These are phyloP conservation scores for Epinephelus lanceolatus DNA, from an alignment of 2,113 vertebrate genomes.

Conservation along the genomic window DNA sequence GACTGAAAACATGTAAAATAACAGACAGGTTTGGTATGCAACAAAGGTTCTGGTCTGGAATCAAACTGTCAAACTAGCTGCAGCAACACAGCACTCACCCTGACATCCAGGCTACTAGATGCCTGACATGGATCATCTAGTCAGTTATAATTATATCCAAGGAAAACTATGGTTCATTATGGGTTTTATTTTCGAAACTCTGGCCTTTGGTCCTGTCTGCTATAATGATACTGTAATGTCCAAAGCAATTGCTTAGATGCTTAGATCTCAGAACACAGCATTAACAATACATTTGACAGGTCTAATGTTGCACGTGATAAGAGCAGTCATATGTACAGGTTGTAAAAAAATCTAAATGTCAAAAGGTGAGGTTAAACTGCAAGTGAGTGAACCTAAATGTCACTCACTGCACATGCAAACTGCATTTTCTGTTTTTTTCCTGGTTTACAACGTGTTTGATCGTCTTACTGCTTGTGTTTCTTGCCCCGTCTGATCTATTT, in stretches of 20 bases:
- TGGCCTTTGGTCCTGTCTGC: background rate
- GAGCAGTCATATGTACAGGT: background rate
- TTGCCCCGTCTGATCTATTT: background rate
- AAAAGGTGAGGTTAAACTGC: too few species aligned
- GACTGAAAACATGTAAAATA: background rate
- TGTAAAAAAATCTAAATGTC: background rate
- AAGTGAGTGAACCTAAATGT: too few species aligned
- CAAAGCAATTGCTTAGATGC: background rate
- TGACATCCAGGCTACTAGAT: background rate
- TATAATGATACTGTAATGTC: background rate
- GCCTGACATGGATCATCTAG: too few species aligned
- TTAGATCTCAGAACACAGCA: too few species aligned
- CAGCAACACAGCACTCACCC: background rate
- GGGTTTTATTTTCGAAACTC: background rate
- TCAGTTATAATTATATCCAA: too few species aligned
- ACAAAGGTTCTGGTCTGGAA: background rate
- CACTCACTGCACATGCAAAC: too few species aligned
- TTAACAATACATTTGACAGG: too few species aligned
- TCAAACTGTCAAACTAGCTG: background rate
- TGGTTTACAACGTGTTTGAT: background rate
- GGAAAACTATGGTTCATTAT: too few species aligned
- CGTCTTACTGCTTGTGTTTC: background rate
- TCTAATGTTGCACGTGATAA: too few species aligned
- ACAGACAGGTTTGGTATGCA: background rate
- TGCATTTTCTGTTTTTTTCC: too few species aligned